phyloP scores from a whole-genome alignment of 2,888 invertebrate species.

The Vesta saturnalis region DNA sequence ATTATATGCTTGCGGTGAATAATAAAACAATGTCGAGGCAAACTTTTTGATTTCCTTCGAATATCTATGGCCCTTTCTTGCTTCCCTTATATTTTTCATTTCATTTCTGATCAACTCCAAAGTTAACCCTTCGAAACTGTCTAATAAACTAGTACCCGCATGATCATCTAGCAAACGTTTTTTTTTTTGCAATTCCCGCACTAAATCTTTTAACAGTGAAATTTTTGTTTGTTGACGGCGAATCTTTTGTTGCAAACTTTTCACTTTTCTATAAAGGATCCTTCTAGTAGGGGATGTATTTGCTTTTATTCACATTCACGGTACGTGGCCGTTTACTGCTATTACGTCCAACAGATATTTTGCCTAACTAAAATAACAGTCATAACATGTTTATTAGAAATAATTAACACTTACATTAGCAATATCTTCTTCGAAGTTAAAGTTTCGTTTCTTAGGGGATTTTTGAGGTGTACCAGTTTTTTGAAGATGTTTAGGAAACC shows the following conservation, averaged over 20 bases:
- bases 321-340: too few species aligned
- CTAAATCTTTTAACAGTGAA: not conserved
- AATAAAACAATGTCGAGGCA: slow-evolving; percentile 12
- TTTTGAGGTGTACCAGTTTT: not conserved
- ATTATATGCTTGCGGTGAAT: slow-evolving; percentile 13
- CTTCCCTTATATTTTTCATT: slow-evolving; percentile 8
- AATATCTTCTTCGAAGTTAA: too few species aligned
- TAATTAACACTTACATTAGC: too few species aligned
- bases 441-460: slow-evolving; percentile 3
- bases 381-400: too few species aligned
- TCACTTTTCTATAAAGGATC: slow-evolving; percentile 2
- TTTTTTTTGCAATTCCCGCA: not conserved
- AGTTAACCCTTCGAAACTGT: not conserved
- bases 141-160: not conserved
- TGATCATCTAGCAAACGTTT: slow-evolving; percentile 9
- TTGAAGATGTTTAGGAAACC: slow-evolving; percentile 13
- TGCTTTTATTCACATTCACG: not conserved
- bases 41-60: slow-evolving; percentile 7
- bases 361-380: too few species aligned
- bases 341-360: too few species aligned
- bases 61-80: slow-evolving; percentile 5
- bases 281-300: not conserved
- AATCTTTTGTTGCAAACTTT: slow-evolving; percentile 6
- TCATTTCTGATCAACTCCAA: slow-evolving; percentile 5
- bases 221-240: not conserved